Conservation (phyloP, 2,797 vertebrate species). For the Helarctos malayanus region DNA sequence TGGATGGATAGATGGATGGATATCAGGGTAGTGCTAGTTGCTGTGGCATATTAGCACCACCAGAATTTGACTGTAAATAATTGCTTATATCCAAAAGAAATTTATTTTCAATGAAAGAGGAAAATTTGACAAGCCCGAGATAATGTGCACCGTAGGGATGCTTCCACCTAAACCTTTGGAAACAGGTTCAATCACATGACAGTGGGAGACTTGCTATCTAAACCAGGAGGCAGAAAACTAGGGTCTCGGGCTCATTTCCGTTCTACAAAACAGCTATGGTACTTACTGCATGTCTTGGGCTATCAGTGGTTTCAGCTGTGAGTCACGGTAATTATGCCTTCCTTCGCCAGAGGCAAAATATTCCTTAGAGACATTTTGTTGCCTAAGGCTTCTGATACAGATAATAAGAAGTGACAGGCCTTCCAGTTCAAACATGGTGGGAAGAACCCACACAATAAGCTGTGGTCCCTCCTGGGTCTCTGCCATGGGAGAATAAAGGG, state of each 20-base stretch:
- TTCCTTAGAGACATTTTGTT: background rate
- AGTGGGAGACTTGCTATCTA: no score
- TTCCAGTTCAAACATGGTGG: background rate
- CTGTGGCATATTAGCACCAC: background rate
- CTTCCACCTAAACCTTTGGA: background rate
- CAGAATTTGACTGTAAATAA: background rate
- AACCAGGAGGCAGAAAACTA: no score
- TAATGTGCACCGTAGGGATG: rapidly evolving
- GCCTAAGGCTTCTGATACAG: background rate
- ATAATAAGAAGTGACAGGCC: background rate
- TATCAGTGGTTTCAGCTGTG: background rate
- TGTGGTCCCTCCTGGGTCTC: background rate
- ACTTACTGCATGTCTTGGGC: rapidly evolving
- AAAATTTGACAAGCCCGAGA: background rate
- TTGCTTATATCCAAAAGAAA: background rate
- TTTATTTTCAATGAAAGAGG: background rate
- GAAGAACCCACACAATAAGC: background rate
- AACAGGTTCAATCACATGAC: background rate
- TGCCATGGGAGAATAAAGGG: background rate
- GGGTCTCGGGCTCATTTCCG: rapidly evolving
- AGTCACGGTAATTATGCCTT: background rate
- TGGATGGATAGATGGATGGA: background rate
- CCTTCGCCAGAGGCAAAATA: background rate
- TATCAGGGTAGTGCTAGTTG: rapidly evolving
- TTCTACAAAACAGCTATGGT: background rate